These are phyloP conservation scores for Ophiothrix spiculata DNA, from an alignment of 35 echinoderm and acorn worm species.

Conservation along the genomic window DNA sequence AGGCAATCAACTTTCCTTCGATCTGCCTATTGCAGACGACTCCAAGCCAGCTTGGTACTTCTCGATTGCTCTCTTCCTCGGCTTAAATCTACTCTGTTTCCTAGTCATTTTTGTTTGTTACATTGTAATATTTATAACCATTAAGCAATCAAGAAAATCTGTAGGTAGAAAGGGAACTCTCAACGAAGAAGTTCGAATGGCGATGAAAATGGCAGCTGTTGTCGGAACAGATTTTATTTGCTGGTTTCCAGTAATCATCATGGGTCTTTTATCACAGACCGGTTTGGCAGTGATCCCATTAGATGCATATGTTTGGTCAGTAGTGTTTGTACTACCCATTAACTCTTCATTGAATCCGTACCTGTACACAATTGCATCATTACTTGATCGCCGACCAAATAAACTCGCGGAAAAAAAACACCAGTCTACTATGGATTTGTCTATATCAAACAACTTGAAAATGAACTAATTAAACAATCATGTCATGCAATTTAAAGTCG, in stretches of 20 bases:
- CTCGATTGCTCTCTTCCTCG: constrained; percentile 66
- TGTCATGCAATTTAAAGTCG: no score
- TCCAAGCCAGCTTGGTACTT: constrained; percentile 57
- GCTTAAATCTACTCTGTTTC: constrained; percentile 31
- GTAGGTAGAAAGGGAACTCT: not conserved
- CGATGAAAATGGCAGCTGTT: not conserved
- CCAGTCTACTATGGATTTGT: not conserved
- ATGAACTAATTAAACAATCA: no score
- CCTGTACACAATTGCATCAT: not conserved
- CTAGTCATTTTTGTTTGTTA: not conserved
- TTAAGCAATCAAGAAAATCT: not conserved
- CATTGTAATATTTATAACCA: not conserved
- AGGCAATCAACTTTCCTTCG: not conserved
- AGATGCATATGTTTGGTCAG: not conserved
- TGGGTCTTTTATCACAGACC: not conserved
- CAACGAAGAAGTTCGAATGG: not conserved
- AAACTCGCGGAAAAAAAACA: not conserved
- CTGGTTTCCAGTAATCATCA: not conserved
- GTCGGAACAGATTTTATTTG: not conserved
- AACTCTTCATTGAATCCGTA: no score
- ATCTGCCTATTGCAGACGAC: not conserved
- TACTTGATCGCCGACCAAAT: not conserved
- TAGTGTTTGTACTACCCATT: no score
- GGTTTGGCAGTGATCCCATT: not conserved
- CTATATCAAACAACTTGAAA: not conserved